Evolutionary conservation across 2,113 vertebrate species (phyloP).

Genomic region (Ophthalmolycus amberensis): DNA sequence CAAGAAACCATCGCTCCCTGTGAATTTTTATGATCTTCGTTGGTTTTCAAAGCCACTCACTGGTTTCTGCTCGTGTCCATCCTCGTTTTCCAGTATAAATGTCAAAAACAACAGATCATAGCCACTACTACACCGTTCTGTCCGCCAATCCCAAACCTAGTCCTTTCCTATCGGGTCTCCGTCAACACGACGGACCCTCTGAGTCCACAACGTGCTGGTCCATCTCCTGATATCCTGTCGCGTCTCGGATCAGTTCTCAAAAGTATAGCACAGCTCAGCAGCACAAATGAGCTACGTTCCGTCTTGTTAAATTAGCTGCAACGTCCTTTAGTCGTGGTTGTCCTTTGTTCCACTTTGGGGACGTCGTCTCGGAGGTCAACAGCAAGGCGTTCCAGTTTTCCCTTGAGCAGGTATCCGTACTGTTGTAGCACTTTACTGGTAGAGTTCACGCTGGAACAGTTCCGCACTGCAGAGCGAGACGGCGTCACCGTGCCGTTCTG

Average conservation of each 20-base stretch:
- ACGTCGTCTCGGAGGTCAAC: neutral
- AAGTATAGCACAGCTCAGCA: neutral
- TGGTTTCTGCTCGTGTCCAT: neutral
- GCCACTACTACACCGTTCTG: neutral
- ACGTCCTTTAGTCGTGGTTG: neutral
- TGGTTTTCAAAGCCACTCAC: neutral
- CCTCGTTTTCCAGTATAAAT: neutral
- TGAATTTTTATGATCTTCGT: neutral
- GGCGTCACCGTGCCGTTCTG: conserved; percentile 29
- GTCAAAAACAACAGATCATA: neutral
- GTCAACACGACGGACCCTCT: neutral
- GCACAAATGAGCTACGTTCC: neutral
- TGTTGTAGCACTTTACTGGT: conserved; percentile 16
- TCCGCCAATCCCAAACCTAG: neutral
- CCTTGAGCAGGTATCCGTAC: conserved; percentile 23
- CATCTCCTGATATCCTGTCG: too few relatives aligned
- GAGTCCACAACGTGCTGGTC: neutral
- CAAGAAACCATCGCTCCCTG: neutral
- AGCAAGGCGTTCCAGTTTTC: conserved; percentile 60
- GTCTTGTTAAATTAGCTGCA: neutral
- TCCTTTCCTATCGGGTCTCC: neutral
- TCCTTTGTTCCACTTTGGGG: neutral
- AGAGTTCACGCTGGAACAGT: conserved; percentile 6
- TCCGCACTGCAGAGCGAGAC: neutral
- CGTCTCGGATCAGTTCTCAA: too few relatives aligned